These are phyloP conservation scores for Megalops cyprinoides DNA, from an alignment of 2,797 vertebrate species.

Conservation along the genomic window DNA sequence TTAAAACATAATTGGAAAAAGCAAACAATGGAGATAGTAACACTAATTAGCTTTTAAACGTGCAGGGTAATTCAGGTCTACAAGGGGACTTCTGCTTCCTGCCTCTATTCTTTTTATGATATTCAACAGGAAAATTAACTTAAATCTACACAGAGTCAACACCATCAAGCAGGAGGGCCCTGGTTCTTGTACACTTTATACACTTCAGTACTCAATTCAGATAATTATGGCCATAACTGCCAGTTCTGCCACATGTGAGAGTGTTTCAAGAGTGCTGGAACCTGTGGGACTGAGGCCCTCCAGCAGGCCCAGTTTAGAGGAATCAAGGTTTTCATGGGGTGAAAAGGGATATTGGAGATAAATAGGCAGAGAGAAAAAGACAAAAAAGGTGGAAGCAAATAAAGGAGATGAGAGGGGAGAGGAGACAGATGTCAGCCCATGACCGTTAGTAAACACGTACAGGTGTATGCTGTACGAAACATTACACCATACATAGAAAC, in stretches of 20 bases:
- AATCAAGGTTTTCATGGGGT: neutral
- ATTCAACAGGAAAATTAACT: neutral
- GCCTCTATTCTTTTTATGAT: neutral
- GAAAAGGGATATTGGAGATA: neutral
- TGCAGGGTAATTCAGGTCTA: neutral
- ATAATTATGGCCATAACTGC: neutral
- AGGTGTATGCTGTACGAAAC: neutral
- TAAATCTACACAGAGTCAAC: neutral
- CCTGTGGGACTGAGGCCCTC: neutral
- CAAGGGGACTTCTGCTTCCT: neutral
- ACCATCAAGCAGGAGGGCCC: neutral
- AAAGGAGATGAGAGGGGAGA: neutral
- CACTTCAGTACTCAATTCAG: neutral
- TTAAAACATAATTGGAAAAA: neutral
- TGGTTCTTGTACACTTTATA: too few species aligned
- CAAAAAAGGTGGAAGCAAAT: neutral
- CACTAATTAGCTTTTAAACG: neutral
- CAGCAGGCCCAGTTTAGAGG: neutral
- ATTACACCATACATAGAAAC: slow-evolving; percentile 5
- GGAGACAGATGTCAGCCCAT: too few species aligned
- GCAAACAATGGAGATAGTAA: neutral
- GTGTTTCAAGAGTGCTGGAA: neutral
- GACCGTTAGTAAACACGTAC: neutral
- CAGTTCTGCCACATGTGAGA: neutral
- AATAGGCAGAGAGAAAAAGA: neutral